Evolutionary conservation across 2,113 vertebrate genomes (phyloP).

Genomic region (Hassar affinis): DNA sequence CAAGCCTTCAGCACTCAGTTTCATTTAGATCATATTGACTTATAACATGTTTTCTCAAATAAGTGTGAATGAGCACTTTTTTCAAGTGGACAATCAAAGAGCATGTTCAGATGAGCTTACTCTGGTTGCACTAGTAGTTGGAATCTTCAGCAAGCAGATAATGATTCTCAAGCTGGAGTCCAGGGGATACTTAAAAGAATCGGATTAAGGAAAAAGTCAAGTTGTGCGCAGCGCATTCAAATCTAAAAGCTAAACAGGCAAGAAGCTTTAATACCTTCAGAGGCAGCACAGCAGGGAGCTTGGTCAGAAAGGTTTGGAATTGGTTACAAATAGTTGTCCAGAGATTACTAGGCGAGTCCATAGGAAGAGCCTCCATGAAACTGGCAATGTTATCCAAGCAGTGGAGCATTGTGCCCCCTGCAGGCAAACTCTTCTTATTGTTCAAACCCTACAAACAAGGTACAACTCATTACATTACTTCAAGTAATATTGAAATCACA

Average conservation of each 20-base stretch:
- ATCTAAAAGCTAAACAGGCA: neutral
- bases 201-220: neutral
- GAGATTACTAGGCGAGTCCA: constrained; percentile 97
- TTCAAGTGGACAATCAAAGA: neutral
- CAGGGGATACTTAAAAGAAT: constrained; percentile 83
- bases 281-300: constrained; percentile 91
- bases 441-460: constrained; percentile 84
- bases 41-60: neutral
- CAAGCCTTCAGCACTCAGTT: neutral
- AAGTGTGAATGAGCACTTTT: too few relatives aligned
- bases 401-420: constrained; percentile 94
- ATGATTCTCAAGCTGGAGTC: constrained; percentile 97
- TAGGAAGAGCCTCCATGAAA: constrained; percentile 97
- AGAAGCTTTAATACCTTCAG: constrained; percentile 83
- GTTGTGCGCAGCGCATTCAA: neutral
- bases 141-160: constrained; percentile 97
- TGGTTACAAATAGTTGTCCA: constrained; percentile 98
- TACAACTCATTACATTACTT: neutral
- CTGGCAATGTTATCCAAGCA: constrained; percentile 96
- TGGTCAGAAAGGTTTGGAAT: constrained; percentile 97
- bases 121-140: constrained; percentile 88
- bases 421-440: constrained; percentile 96
- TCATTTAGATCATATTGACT: neutral
- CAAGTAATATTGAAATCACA: neutral
- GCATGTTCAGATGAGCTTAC: constrained; percentile 72